A percentile compares a stretch with the other conserved stretches of the same genome.
Conservation (phyloP, 2,888 invertebrate species). For the Periphyllus acericola region DNA sequence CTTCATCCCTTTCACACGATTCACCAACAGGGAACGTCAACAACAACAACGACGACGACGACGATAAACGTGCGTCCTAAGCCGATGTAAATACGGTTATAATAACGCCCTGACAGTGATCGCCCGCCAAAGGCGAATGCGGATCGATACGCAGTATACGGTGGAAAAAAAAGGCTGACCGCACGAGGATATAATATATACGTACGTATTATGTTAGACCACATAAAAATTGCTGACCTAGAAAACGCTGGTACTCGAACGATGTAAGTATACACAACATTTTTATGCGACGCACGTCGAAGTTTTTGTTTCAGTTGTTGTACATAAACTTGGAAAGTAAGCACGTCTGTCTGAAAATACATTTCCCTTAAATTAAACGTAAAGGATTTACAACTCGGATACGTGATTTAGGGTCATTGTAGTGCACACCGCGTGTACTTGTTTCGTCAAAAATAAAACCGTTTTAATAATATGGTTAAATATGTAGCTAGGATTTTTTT, state of each 20-base stretch:
- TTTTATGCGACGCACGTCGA: slow-evolving; percentile 44
- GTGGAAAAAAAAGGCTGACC: not conserved
- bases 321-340: slow-evolving; percentile 45
- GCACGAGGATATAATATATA: not conserved
- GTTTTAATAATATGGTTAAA: not conserved
- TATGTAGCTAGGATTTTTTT: not conserved
- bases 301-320: slow-evolving; percentile 34
- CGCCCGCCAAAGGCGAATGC: not conserved
- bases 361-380: slow-evolving; percentile 39
- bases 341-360: slow-evolving; percentile 36
- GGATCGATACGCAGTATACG: not conserved
- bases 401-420: slow-evolving; percentile 21
- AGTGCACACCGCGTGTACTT: not conserved
- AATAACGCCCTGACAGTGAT: not conserved
- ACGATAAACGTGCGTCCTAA: too few species aligned
- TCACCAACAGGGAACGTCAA: not conserved
- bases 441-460: not conserved
- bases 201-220: not conserved
- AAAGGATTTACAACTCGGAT: slow-evolving; percentile 41
- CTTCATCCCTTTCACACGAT: too few species aligned
- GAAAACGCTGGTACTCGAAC: slow-evolving; percentile 6
- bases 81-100: too few species aligned
- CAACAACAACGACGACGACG: not conserved
- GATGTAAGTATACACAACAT: slow-evolving; percentile 10
- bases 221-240: slow-evolving; percentile 36